Base-by-base conservation (phyloP, 2,888 invertebrate species). In the Drosophila nr. perissopoda region DNA sequence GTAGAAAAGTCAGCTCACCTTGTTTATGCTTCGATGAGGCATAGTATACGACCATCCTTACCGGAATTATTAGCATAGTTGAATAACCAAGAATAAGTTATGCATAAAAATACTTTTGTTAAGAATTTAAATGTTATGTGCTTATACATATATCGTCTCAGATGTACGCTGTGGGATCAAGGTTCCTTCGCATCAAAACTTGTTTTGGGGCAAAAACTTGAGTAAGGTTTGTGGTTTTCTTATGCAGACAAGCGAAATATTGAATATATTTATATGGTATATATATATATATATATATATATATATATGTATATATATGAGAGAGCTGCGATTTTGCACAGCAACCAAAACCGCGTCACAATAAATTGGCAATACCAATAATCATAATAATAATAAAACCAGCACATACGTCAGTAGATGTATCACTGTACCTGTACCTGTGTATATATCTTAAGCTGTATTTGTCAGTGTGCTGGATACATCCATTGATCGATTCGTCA, bases 31-130 rank as follows among this genome's bases (percentile, higher is more conserved):
- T 48, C 60, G 76, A 74, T 78, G 73, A 75, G 70, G 60, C 75
- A 81, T 73, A 66, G 53, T 69, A 46, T 49, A 48, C 57, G 61
- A 54, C 74, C 74, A 83, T 88, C 81, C 87, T 87, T 84, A 84
- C 78, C 87, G 76, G 72, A 74, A 82, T 81, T 78, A 87, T 87
- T 88, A 77, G 87, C 87, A 88, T 88, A 88, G 83, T 88, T 83
- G 82, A 82, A 71, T 77, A 87, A 82, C 70, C 57, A 58, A 76
- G 66, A 54, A 52, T 70, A 82, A 61, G 40, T 33, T 51, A 83
- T 83, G 70, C 79, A 79, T 67, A 74, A 76, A 78, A 76, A 76
- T 49, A 76, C 86, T 82, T 74, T 83, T 81, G 83, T 76, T 72
- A 65, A 77, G 82, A 74, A 61, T 66, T 33, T 59, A 18, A 25